Evolutionary conservation across 2,797 vertebrate genomes (phyloP).

Genomic region (Nannoperca australis): DNA sequence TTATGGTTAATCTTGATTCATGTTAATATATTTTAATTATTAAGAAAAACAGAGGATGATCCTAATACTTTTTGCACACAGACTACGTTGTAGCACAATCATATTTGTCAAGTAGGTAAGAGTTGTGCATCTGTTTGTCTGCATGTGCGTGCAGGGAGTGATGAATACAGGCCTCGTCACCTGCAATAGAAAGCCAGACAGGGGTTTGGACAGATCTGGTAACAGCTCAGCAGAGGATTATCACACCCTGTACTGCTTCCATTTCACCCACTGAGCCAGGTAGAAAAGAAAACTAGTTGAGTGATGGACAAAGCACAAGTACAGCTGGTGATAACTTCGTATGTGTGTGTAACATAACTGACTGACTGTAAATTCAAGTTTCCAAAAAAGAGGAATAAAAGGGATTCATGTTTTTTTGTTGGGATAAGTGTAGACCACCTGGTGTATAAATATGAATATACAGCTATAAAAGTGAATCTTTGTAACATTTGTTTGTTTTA

Average conservation of each 20-base stretch:
- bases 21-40: too few species aligned
- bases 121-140: background rate
- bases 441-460: background rate
- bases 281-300: constrained; percentile 27
- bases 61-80: background rate
- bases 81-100: background rate
- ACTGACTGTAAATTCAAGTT: background rate
- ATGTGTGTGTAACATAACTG: background rate
- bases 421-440: background rate
- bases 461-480: background rate
- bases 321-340: background rate
- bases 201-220: constrained; percentile 30
- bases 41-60: too few species aligned
- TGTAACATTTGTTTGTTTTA: background rate
- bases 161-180: constrained; percentile 24
- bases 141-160: background rate
- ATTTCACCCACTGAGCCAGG: constrained; percentile 30
- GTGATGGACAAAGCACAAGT: constrained; percentile 2
- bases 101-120: constrained; percentile 4
- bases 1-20: background rate
- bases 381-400: background rate
- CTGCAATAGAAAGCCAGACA: constrained; percentile 8
- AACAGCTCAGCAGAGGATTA: constrained; percentile 58
- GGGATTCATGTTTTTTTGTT: background rate
- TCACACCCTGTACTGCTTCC: constrained; percentile 12